These are phyloP conservation scores for Luidia sarsii DNA, from an alignment of 53 echinoderm and acorn worm genomes.

Conservation along the genomic window DNA sequence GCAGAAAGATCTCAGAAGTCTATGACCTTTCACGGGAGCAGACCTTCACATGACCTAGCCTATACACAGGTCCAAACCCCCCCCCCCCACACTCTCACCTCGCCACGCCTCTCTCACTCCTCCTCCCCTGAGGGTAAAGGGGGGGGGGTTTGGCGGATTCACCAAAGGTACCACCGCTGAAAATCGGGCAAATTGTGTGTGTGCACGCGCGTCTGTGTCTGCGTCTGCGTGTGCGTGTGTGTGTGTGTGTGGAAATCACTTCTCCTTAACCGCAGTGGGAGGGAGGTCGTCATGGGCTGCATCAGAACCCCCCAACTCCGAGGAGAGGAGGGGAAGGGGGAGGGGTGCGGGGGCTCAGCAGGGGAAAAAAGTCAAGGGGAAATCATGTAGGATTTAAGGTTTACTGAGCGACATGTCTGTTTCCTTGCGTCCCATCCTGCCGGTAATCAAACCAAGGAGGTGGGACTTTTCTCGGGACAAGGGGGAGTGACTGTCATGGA, in stretches of 20 bases:
- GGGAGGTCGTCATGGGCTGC: no score
- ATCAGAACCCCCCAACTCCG: no score
- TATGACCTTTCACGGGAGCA: constrained; percentile 35
- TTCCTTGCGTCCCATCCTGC: constrained; percentile 39
- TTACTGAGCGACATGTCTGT: constrained; percentile 53
- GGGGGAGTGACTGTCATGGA: constrained; percentile 33
- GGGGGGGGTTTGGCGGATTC: neutral
- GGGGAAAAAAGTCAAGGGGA: neutral
- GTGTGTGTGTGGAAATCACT: no score
- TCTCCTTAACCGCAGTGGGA: no score
- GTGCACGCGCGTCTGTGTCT: no score
- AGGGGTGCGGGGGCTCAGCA: neutral
- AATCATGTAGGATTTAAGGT: constrained; percentile 51
- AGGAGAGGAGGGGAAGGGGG: no score
- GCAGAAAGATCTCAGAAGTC: constrained; percentile 36
- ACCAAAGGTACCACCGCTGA: constrained; percentile 21
- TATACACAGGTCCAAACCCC: no score
- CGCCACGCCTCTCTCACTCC: no score
- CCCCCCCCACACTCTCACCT: no score
- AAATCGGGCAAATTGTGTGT: no score
- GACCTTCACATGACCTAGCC: constrained; percentile 8
- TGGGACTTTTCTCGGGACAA: constrained; percentile 20
- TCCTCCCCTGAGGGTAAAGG: no score
- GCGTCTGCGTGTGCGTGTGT: no score
- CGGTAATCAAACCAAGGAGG: constrained; percentile 45